Conservation (phyloP, 2,797 vertebrate genomes). For the Karalla daura region DNA sequence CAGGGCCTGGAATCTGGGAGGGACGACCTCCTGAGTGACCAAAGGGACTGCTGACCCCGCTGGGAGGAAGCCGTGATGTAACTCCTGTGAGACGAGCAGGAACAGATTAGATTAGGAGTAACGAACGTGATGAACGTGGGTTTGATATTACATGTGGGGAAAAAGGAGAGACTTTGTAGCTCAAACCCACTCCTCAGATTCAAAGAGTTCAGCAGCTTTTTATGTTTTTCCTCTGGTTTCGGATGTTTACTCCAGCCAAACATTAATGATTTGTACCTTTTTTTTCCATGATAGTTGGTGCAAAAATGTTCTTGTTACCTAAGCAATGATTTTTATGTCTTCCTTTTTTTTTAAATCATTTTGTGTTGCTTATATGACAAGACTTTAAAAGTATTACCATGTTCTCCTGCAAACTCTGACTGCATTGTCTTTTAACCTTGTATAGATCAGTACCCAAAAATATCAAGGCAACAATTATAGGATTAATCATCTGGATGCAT, state of each 20-base stretch:
- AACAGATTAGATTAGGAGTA: conserved; percentile 46
- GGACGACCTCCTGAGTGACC: conserved; percentile 21
- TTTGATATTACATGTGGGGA: conserved; percentile 22
- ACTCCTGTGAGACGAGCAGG: conserved; percentile 31
- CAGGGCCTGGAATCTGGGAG: conserved; percentile 54
- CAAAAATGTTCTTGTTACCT: too few species aligned
- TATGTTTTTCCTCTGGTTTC: too few species aligned
- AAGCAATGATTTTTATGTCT: too few species aligned
- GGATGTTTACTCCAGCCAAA: too few species aligned
- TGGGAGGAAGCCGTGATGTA: conserved; percentile 69
- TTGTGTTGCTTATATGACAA: too few species aligned
- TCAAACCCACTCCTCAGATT: not conserved
- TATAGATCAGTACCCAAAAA: not conserved
- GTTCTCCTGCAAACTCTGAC: not conserved
- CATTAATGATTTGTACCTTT: too few species aligned
- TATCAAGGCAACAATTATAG: not conserved
- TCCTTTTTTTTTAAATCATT: too few species aligned
- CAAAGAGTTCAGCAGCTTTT: conserved; percentile 10
- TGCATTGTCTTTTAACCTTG: not conserved
- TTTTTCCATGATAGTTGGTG: too few species aligned
- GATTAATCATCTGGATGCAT: not conserved
- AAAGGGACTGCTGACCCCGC: conserved; percentile 34
- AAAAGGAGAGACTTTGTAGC: conserved; percentile 5
- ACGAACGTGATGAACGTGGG: conserved; percentile 21
- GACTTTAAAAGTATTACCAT: not conserved